Conservation (phyloP, 2,113 vertebrate genomes). For the Cyanoramphus novaezelandiae region DNA sequence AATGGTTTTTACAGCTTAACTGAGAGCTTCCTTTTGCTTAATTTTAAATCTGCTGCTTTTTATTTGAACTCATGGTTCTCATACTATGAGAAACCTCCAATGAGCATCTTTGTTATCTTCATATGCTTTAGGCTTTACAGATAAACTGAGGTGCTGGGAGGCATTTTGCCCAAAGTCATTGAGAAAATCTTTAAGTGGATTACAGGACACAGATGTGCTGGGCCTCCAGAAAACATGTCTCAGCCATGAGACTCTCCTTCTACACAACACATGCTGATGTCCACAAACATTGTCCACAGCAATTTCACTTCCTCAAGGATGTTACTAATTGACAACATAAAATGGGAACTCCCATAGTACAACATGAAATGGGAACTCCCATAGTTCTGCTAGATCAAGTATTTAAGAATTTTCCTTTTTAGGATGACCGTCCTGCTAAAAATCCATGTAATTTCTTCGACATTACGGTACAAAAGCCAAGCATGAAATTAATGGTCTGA, state of each 20-base stretch:
- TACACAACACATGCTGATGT: not conserved
- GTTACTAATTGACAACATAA: not conserved
- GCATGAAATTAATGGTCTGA: not conserved
- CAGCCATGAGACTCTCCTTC: not conserved
- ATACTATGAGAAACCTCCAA: not conserved
- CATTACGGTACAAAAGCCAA: not conserved
- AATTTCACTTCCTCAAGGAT: not conserved
- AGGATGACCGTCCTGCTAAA: not conserved
- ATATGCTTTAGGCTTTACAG: not conserved
- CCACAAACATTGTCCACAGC: not conserved
- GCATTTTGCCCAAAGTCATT: not conserved
- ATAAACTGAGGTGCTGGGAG: not conserved
- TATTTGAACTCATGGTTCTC: not conserved
- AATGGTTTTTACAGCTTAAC: not conserved
- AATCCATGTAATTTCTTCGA: not conserved
- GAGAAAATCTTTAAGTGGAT: not conserved
- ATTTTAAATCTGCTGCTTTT: not conserved
- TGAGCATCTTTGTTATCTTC: not conserved
- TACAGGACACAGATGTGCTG: not conserved
- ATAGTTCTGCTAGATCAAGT: not conserved
- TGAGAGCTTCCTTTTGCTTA: not conserved
- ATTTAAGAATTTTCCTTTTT: not conserved
- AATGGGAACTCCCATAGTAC: not conserved
- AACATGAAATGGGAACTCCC: not conserved
- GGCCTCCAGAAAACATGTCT: not conserved